Evolutionary conservation across 1,140 invertebrate genomes (phyloP).

Genomic region (Adelges cooleyi): DNA sequence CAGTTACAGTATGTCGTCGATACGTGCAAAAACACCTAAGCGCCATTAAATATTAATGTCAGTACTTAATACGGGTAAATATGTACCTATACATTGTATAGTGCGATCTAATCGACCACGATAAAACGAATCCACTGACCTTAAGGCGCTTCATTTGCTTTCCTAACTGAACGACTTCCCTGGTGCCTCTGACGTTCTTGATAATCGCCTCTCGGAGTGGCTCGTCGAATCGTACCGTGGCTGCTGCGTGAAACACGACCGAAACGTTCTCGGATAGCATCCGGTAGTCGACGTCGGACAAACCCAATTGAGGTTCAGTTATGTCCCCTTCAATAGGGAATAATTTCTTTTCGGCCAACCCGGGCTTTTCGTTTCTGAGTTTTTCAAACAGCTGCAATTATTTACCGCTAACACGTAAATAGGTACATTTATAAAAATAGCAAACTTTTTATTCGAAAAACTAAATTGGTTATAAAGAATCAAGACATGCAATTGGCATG

Average conservation of each 20-base stretch:
- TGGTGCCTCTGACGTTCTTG: conserved; percentile 54
- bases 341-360: conserved; percentile 39
- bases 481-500: no score
- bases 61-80: neutral
- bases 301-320: conserved; percentile 40
- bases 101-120: neutral
- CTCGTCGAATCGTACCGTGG: conserved; percentile 56
- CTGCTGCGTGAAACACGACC: conserved; percentile 61
- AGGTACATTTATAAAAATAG: no score
- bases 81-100: neutral
- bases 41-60: neutral
- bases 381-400: conserved; percentile 9
- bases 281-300: conserved; percentile 48
- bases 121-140: conserved; percentile 35
- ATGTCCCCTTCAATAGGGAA: conserved; percentile 48
- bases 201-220: conserved; percentile 47
- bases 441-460: no score
- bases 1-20: conserved; percentile 87
- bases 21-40: conserved; percentile 65
- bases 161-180: conserved; percentile 43
- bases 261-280: conserved; percentile 57
- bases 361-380: neutral
- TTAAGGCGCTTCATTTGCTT: conserved; percentile 42
- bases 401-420: no score
- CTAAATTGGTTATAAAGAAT: no score